These are phyloP conservation scores for Eupsittula cactorum DNA, from an alignment of 2,113 vertebrate species.

Conservation along the genomic window DNA sequence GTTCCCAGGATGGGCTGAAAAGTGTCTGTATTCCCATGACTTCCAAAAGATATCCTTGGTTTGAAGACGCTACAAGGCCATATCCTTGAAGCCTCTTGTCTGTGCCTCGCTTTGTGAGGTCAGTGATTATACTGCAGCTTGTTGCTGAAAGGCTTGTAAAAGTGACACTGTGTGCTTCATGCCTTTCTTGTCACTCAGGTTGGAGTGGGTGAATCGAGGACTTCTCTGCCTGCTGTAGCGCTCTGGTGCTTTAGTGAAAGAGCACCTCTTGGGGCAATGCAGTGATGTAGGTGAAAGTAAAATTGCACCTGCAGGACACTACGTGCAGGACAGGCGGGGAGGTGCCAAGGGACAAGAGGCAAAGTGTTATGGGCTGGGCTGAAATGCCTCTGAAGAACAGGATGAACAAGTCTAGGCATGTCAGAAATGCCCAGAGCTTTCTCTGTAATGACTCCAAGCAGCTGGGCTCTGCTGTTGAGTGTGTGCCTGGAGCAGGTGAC, in stretches of 20 bases:
- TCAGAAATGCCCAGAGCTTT: not conserved
- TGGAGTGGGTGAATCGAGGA: not conserved
- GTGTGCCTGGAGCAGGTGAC: not conserved
- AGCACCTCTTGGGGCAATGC: not conserved
- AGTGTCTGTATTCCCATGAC: not conserved
- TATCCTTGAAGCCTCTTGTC: not conserved
- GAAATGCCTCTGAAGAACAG: not conserved
- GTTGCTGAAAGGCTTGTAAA: not conserved
- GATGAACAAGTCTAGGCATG: not conserved
- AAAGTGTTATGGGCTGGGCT: not conserved
- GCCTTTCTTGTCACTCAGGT: not conserved
- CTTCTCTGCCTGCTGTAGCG: not conserved
- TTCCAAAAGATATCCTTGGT: not conserved
- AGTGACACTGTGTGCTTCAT: not conserved
- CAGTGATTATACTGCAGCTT: not conserved
- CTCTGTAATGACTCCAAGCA: not conserved
- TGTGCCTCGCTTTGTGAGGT: not conserved
- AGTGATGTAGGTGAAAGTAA: fast-evolving
- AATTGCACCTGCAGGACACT: not conserved
- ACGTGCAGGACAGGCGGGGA: not conserved
- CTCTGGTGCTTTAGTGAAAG: not conserved
- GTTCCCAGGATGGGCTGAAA: not conserved
- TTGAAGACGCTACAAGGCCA: not conserved
- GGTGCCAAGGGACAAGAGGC: not conserved
- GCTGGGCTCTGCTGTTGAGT: not conserved